Conservation (phyloP, 2,113 vertebrate species). For the Onychostruthus taczanowskii region DNA sequence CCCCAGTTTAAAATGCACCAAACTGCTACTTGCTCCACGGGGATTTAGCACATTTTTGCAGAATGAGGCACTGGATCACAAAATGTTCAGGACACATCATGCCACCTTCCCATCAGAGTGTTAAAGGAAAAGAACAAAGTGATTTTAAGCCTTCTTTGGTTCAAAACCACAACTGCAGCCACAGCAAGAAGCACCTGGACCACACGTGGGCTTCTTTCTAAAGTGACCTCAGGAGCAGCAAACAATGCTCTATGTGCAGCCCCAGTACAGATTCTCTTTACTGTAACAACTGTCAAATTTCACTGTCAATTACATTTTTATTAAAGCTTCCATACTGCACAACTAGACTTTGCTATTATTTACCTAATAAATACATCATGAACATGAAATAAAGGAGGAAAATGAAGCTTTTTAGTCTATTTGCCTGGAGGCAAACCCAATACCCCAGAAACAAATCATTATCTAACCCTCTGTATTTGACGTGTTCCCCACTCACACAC, state of each 20-base stretch:
- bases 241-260: background rate
- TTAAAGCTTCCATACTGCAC: constrained; percentile 10
- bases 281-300: constrained; percentile 29
- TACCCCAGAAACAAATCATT: constrained; percentile 36
- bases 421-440: constrained; percentile 51
- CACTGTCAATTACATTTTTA: constrained; percentile 46
- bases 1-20: rapidly evolving
- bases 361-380: constrained; percentile 59
- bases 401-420: constrained; percentile 42
- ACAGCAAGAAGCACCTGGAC: background rate
- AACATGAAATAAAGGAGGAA: constrained; percentile 41
- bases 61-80: background rate
- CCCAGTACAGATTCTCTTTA: background rate
- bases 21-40: background rate
- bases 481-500: background rate
- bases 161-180: background rate
- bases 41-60: background rate
- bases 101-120: rapidly evolving
- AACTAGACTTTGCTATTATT: constrained; percentile 55
- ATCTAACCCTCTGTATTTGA: constrained; percentile 24
- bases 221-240: background rate
- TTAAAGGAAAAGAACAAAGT: background rate
- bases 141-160: background rate
- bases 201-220: rapidly evolving
- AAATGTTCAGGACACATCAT: background rate